Base-by-base conservation (phyloP, 1,140 invertebrate genomes). In the Varroa destructor region DNA sequence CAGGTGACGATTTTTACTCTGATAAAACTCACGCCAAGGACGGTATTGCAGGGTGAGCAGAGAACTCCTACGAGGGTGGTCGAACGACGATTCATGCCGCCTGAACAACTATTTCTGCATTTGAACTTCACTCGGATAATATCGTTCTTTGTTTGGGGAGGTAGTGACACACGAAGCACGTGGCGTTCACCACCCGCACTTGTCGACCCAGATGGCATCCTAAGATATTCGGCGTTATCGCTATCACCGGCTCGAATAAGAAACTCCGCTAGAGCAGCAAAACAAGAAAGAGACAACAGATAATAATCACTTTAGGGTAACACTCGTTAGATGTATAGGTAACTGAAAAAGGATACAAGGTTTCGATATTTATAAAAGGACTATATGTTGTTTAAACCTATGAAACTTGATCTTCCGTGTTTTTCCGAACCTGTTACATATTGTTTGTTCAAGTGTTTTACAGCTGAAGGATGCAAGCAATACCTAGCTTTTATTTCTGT, bases 21-120 rank as follows among this genome's bases (percentile, higher is more conserved):
- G 3, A 67, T 67, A 46, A 67, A 40, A 37, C 40, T 46, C 61
- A 67, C 61, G 46, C 61, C 61, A 8, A 67, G 61, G 14, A 46
- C 46, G 37, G 40, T 37, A 40, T 67, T 67, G 14, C 14, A 12
- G 2, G 40, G 40, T 12, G 40, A 43, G 37, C 61, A 67, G 40
- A 67, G 46, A 14, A 67, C 61, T 40, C 12, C 12, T 12, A 67
- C 61, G 46, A 67, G 61, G 12, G 40, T 67, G 40, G 61, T 67
- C 36, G 61, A 40, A 36, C 61, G 61, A 43, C 61, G 10, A 8
- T 67, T 67, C 40, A 67, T 67, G 12, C 61, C 61, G 61, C 61
- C 61, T 8, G 40, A 10, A 40, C 61, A 67, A 8, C 61, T 67
- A 37, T 67, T 67, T 37, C 61, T 67, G 61, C 61, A 67, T 37